phyloP scores from a whole-genome alignment of 1,140 invertebrate genomes.

The Pachyrhynchus sulphureomaculatus region DNA sequence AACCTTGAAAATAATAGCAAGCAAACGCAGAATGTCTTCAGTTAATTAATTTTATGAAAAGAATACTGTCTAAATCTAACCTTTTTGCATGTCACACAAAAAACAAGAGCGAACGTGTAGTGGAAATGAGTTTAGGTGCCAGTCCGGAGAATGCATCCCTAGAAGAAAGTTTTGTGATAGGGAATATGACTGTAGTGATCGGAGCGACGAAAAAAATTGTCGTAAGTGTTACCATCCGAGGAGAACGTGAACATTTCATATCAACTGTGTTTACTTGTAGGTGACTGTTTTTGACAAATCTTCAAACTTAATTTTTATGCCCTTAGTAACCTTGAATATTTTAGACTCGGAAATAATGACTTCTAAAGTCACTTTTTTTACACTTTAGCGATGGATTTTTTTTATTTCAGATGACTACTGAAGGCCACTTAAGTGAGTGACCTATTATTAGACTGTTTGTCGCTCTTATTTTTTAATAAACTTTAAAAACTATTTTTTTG shows the following conservation, averaged over 20 bases:
- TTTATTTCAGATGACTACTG: too few species aligned
- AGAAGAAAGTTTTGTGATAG: conserved; percentile 58
- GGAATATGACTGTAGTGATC: conserved; percentile 60
- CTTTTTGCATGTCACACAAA: conserved; percentile 43
- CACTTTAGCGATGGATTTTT: too few species aligned
- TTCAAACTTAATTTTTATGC: too few species aligned
- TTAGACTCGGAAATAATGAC: too few species aligned
- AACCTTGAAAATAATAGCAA: not conserved
- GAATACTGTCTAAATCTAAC: conserved; percentile 10
- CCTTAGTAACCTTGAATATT: too few species aligned
- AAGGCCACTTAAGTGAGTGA: too few species aligned
- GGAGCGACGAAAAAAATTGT: conserved; percentile 58
- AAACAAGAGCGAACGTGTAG: conserved; percentile 27
- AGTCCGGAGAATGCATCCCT: conserved; percentile 60
- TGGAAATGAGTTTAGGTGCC: conserved; percentile 55
- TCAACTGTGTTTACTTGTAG: not conserved
- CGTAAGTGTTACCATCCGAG: conserved; percentile 45
- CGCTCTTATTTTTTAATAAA: too few species aligned
- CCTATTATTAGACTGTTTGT: too few species aligned
- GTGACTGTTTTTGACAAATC: not conserved
- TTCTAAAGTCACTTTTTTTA: too few species aligned
- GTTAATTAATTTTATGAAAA: not conserved
- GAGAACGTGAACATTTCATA: not conserved
- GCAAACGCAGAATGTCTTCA: not conserved
- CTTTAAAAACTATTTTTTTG: too few species aligned